Conservation (phyloP, 2,797 vertebrate genomes). For the Podarcis lilfordi region DNA sequence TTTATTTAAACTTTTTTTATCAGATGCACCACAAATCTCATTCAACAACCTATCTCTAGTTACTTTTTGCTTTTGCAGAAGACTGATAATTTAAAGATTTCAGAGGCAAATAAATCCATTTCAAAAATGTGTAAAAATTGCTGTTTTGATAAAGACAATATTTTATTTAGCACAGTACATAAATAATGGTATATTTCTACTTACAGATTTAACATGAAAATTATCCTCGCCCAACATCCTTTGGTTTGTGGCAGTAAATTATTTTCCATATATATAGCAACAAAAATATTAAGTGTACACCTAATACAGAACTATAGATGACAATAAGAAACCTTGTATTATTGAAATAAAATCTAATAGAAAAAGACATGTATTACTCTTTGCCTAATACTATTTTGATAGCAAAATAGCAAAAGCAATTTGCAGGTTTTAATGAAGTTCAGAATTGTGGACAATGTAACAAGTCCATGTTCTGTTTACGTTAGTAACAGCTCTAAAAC, state of each 20-base stretch:
- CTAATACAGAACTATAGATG: constrained; percentile 23
- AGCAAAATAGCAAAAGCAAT: constrained; percentile 64
- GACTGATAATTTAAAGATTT: background rate
- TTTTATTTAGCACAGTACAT: constrained; percentile 42
- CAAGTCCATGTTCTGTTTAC: background rate
- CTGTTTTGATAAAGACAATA: constrained; percentile 46
- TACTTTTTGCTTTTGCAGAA: background rate
- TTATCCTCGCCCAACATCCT: constrained; percentile 39
- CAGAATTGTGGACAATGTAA: constrained; percentile 30
- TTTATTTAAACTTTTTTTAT: background rate
- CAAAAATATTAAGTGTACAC: constrained; percentile 28
- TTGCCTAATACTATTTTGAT: constrained; percentile 62
- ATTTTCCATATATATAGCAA: constrained; percentile 45
- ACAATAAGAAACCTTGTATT: constrained; percentile 26
- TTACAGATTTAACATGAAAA: constrained; percentile 48
- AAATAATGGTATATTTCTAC: background rate
- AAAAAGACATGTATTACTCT: constrained; percentile 52
- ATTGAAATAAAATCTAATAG: constrained; percentile 33
- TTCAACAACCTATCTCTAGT: background rate
- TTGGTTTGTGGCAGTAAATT: constrained; percentile 47
- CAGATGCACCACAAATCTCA: background rate
- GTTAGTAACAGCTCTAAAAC: constrained; percentile 57
- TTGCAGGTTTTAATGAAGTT: constrained; percentile 52
- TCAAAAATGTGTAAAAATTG: constrained; percentile 30
- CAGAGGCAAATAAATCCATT: background rate